phyloP scores from a whole-genome alignment of 2,113 vertebrate genomes.

The Orthochromis malagaraziensis region DNA sequence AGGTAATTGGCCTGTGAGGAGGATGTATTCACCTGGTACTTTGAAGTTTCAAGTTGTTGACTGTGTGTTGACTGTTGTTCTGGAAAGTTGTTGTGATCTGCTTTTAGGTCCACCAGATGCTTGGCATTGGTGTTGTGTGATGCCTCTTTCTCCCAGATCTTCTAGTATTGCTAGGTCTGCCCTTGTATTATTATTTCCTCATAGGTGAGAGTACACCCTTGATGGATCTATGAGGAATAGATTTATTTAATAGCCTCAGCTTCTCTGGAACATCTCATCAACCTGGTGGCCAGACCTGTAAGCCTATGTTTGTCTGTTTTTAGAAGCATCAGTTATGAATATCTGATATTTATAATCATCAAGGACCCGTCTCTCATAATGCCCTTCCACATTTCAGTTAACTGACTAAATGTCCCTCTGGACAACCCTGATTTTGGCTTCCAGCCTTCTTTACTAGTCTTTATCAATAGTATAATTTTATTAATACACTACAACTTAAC shows the following conservation, averaged over 20 bases:
- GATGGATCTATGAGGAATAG: background rate
- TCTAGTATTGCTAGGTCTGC: background rate
- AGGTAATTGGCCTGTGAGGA: background rate
- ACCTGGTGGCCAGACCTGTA: background rate
- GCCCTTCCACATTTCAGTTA: background rate
- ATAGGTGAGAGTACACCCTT: background rate
- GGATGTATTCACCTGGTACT: background rate
- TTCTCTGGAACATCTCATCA: background rate
- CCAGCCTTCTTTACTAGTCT: background rate
- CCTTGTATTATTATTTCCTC: background rate
- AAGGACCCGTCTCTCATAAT: background rate
- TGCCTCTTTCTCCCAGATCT: background rate
- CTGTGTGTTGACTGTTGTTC: background rate
- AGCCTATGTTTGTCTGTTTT: background rate
- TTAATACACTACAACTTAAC: background rate
- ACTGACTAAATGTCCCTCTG: background rate
- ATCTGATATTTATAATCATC: background rate
- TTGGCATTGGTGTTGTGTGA: background rate
- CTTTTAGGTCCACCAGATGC: background rate
- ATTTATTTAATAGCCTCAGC: background rate
- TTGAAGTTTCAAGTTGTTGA: background rate
- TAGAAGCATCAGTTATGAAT: background rate
- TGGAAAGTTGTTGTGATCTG: background rate
- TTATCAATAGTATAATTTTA: background rate
- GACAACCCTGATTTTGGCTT: background rate